Percentiles rank a stretch among this genome's conserved stretches.
phyloP scores from a whole-genome alignment of 2,797 vertebrate genomes.

The Sphaeramia orbicularis region DNA sequence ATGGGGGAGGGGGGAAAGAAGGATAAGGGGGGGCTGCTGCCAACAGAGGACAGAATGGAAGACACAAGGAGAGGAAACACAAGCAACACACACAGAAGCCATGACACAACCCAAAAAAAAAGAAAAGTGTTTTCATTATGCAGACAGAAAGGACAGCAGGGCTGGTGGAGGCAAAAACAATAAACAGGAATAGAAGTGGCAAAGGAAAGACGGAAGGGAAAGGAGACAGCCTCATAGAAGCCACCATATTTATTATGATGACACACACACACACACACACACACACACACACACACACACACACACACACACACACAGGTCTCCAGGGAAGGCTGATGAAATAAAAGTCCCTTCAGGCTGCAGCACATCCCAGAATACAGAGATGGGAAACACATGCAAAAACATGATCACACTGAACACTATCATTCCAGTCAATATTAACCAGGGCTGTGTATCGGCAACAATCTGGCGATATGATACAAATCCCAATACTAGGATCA shows the following conservation, averaged over 20 bases:
- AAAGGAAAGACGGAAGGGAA: neutral
- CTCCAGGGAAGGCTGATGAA: conserved; percentile 50
- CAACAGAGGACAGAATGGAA: conserved; percentile 38
- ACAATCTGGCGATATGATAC: no score
- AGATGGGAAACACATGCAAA: no score
- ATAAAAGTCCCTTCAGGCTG: conserved; percentile 47
- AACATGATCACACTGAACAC: no score
- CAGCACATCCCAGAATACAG: no score
- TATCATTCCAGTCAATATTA: no score
- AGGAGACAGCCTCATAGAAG: neutral
- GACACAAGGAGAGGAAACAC: conserved; percentile 14
- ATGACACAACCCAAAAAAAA: neutral
- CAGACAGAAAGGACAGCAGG: neutral
- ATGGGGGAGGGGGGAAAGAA: conserved; percentile 66
- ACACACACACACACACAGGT: no score
- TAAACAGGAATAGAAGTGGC: neutral
- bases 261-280: no score
- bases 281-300: no score
- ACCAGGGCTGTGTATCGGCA: no score
- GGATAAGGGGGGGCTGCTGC: conserved; percentile 41
- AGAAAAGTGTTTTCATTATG: neutral
- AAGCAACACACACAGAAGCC: conserved; percentile 11
- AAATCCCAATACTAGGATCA: no score
- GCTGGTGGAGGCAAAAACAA: neutral
- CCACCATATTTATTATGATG: conserved; percentile 23